phyloP scores from a whole-genome alignment of 2,888 invertebrate genomes.

The Drosophila recens region DNA sequence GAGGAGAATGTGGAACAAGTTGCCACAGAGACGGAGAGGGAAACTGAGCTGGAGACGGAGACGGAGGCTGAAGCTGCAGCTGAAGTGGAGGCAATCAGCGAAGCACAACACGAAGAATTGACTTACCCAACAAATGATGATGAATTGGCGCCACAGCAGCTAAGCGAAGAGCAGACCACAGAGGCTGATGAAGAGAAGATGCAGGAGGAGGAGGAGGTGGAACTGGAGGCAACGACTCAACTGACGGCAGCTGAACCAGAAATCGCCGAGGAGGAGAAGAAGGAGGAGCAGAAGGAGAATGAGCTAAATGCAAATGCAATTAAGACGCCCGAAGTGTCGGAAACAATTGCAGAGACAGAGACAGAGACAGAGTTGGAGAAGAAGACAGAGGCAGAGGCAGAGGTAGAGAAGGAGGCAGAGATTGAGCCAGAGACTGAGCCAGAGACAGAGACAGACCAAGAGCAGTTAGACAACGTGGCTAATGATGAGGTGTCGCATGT shows the following conservation, averaged over 20 bases:
- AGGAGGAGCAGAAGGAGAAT: slow-evolving; percentile 17
- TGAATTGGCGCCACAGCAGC: slow-evolving; percentile 76
- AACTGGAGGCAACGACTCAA: slow-evolving; percentile 41
- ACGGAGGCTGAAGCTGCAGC: slow-evolving; percentile 17
- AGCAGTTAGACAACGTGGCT: slow-evolving; percentile 45
- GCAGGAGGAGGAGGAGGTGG: slow-evolving; percentile 15
- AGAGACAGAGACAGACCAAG: slow-evolving; percentile 37
- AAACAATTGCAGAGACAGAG: slow-evolving; percentile 57
- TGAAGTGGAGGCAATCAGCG: slow-evolving; percentile 64
- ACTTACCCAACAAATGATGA: slow-evolving; percentile 80
- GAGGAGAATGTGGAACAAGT: slow-evolving; percentile 33
- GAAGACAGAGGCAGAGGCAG: slow-evolving; percentile 15
- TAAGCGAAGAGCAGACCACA: slow-evolving; percentile 40
- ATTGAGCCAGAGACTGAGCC: slow-evolving; percentile 40
- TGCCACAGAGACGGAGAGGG: slow-evolving; percentile 12
- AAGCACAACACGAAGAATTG: slow-evolving; percentile 73
- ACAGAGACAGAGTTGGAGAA: slow-evolving; percentile 8
- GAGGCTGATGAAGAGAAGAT: slow-evolving; percentile 21
- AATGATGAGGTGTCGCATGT: slow-evolving; percentile 63
- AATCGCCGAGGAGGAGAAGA: slow-evolving; percentile 18
- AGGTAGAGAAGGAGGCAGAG: slow-evolving; percentile 37
- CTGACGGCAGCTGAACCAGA: slow-evolving; percentile 46
- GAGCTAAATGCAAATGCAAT: slow-evolving; percentile 77
- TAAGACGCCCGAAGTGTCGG: slow-evolving; percentile 78
- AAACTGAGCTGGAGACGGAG: slow-evolving; percentile 9